phyloP scores from a whole-genome alignment of 2,888 invertebrate species.

The Drepana falcataria region DNA sequence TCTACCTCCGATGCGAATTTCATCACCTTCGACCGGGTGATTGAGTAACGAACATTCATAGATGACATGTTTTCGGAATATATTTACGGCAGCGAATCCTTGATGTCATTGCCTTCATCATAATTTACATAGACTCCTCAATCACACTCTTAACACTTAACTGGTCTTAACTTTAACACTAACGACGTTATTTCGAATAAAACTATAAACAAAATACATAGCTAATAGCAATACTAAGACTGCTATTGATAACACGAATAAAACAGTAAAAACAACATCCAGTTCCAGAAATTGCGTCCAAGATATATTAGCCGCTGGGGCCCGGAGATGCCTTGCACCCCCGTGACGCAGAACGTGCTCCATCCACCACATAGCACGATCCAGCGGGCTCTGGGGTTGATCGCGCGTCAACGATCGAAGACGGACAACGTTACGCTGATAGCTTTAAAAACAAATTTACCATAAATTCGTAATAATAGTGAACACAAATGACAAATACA shows the following conservation, averaged over 20 bases:
- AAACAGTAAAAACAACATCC: constrained; percentile 9
- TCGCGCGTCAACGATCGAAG: constrained; percentile 21
- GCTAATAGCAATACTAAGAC: neutral
- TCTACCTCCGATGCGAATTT: too few species aligned
- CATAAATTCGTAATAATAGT: too few species aligned
- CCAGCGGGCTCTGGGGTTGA: constrained; percentile 20
- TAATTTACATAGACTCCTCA: too few species aligned
- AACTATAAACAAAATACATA: neutral
- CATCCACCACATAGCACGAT: constrained; percentile 36
- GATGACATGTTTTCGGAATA: too few species aligned
- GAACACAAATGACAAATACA: too few species aligned
- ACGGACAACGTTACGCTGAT: constrained; percentile 21
- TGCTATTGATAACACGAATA: neutral
- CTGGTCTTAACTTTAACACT: neutral
- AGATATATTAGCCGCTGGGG: constrained; percentile 23
- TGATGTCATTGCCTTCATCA: too few species aligned
- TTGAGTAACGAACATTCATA: too few species aligned
- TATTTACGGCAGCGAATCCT: too few species aligned
- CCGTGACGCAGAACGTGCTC: constrained; percentile 30
- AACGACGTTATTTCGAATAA: neutral
- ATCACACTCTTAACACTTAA: neutral
- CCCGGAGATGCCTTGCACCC: constrained; percentile 22
- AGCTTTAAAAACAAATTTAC: constrained; percentile 13
- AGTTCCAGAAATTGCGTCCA: constrained; percentile 25
- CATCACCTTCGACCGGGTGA: too few species aligned